Base-by-base conservation (phyloP, 30 jellyfish, hydroid and myxozoan genomes). In the Pelagia noctiluca region DNA sequence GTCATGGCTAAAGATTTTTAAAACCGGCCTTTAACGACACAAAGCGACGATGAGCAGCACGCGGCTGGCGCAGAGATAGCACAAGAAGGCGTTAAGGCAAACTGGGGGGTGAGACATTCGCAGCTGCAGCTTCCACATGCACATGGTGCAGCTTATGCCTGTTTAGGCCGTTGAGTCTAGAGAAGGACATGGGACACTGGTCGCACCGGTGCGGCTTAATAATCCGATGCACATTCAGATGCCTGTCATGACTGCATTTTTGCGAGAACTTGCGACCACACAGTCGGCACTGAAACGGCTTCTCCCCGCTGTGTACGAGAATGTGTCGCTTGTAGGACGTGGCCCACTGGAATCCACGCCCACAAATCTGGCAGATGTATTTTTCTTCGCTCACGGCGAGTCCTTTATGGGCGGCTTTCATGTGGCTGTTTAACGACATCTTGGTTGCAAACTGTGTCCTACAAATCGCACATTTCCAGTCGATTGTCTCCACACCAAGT, bases 251-350 rank as follows among this genome's bases (percentile, higher is more conserved):
- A 52, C 85, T 72, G 71, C 46, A 72, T 48, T 72, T 72, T 32
- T 72, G 85, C 49, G 85, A 42, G 71, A 72, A 72, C 18, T 72
- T 48, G 21, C 85, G 85, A 23, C 85, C 85, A 0, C 85, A 72
- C 47, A 18, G 0, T 34, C 57, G 34, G 35, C 85, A 72, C 50
- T 72, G 49, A 32, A 13, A 42, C 29, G 85, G 85, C 50, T 72
- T 24, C 32, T 72, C 71, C 50, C 85, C 85, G 72, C 85, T 72
- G 26, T 72, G 85, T 2, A 48, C 57, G 10, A 25, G 63, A 25
- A 72, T 26, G 71, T 72, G 85, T 8, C 85, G 71, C 28, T 46
- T 72, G 71, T 34, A 32, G 32, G 85, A 72, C 53, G 85, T 72
- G 18, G 72, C 31, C 85, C 85, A 72, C 32, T 46, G 16, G 85